phyloP scores from a whole-genome alignment of 35 echinoderm and acorn worm species.

The Heliocidaris tuberculata region DNA sequence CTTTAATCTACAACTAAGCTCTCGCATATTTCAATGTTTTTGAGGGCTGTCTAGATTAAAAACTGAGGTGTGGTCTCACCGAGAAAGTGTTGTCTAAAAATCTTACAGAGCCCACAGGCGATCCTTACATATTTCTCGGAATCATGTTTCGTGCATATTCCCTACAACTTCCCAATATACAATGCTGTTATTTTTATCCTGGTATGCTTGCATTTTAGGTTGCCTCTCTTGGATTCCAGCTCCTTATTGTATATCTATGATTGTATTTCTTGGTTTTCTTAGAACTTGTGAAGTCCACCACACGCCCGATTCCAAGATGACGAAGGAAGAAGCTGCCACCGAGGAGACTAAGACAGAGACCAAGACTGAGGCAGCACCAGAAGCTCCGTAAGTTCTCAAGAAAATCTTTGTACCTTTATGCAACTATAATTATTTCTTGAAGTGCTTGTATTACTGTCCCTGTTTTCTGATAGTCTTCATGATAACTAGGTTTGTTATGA shows the following conservation, averaged over 20 bases:
- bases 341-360: constrained; percentile 62
- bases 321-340: constrained; percentile 59
- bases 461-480: neutral
- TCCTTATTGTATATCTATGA: neutral
- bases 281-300: neutral
- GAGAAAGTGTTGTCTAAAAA: neutral
- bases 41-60: neutral
- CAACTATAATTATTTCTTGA: neutral
- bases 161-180: neutral
- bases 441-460: neutral
- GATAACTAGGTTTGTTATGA: neutral
- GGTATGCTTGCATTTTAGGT: too few species aligned
- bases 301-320: constrained; percentile 42
- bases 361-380: constrained; percentile 52
- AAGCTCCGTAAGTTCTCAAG: constrained; percentile 51
- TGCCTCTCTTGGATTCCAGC: neutral
- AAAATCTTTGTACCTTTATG: neutral
- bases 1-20: neutral
- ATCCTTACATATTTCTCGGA: neutral
- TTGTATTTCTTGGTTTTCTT: neutral
- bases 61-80: neutral
- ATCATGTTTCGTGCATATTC: neutral
- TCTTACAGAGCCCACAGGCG: neutral
- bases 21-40: neutral
- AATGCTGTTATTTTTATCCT: too few species aligned